Evolutionary conservation across 2,888 invertebrate genomes (phyloP).

Genomic region (Apodemia hepburni): DNA sequence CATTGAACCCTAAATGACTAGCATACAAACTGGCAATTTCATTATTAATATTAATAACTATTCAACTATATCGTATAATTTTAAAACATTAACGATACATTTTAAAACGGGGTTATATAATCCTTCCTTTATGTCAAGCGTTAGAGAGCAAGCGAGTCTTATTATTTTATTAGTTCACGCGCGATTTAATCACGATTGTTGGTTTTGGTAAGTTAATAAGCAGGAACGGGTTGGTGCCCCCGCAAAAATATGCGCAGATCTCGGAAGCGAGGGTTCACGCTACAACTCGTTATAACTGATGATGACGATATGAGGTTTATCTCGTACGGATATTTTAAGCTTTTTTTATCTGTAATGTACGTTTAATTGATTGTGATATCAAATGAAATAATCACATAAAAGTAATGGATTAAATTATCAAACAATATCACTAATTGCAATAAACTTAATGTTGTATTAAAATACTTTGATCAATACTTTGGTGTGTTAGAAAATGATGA

Average conservation of each 20-base stretch:
- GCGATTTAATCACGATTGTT: constrained; percentile 80
- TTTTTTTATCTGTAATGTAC: not conserved
- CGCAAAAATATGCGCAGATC: constrained; percentile 31
- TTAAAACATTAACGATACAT: too few relatives aligned
- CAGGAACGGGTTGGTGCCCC: constrained; percentile 47
- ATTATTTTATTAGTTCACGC: constrained; percentile 79
- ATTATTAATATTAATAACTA: too few relatives aligned
- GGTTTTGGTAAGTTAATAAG: constrained; percentile 77
- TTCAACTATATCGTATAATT: too few relatives aligned
- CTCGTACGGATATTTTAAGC: not conserved
- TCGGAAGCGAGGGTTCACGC: constrained; percentile 20
- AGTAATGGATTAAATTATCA: too few relatives aligned
- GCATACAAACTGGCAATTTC: too few relatives aligned
- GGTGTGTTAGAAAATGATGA: too few relatives aligned
- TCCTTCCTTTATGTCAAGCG: constrained; percentile 41
- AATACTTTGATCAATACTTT: too few relatives aligned
- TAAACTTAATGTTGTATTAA: too few relatives aligned
- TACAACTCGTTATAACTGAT: not conserved
- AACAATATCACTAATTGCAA: too few relatives aligned
- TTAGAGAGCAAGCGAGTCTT: constrained; percentile 63
- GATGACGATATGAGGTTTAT: not conserved
- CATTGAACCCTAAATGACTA: too few relatives aligned
- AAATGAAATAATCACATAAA: too few relatives aligned
- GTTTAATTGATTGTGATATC: not conserved
- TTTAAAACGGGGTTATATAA: constrained; percentile 44